Percentiles rank a stretch among this genome's conserved stretches.
Conservation (phyloP, 2,888 invertebrate species). For the Thecocarcelia acutangulata region DNA sequence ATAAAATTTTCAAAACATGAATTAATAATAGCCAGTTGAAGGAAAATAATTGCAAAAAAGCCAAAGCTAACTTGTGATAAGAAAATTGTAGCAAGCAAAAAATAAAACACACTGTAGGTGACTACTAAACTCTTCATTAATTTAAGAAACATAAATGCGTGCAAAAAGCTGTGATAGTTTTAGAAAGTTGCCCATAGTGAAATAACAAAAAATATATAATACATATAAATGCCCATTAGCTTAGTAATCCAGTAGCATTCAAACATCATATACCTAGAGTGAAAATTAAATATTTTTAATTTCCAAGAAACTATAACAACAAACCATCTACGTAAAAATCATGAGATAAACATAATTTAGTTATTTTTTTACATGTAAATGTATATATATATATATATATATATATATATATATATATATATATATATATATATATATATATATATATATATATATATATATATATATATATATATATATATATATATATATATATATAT, state of each 20-base stretch:
- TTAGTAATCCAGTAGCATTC: constrained; percentile 45
- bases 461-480: too few relatives aligned
- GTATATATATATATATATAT: too few relatives aligned
- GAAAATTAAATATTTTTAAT: background rate
- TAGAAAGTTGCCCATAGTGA: constrained; percentile 71
- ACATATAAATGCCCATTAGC: constrained; percentile 25
- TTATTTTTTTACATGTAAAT: too few relatives aligned
- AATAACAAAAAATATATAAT: constrained; percentile 14
- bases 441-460: too few relatives aligned
- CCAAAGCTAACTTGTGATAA: constrained; percentile 72
- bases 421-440: too few relatives aligned
- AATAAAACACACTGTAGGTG: constrained; percentile 5
- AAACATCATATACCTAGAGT: constrained; percentile 29
- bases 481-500: too few relatives aligned
- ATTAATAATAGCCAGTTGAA: constrained; percentile 24
- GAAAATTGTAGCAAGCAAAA: constrained; percentile 54
- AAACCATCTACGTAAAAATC: too few relatives aligned
- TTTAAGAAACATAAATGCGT: constrained; percentile 71
- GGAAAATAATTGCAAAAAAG: constrained; percentile 56
- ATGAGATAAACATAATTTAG: too few relatives aligned
- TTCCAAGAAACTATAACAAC: too few relatives aligned
- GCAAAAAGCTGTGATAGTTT: constrained; percentile 79
- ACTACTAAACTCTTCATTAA: constrained; percentile 1
- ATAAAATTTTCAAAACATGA: constrained; percentile 21
- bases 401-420: too few relatives aligned